A percentile compares a stretch with the other conserved stretches of the same genome.
These are phyloP conservation scores for Eupsilia transversa DNA, from an alignment of 2,888 invertebrate species.

Conservation along the genomic window DNA sequence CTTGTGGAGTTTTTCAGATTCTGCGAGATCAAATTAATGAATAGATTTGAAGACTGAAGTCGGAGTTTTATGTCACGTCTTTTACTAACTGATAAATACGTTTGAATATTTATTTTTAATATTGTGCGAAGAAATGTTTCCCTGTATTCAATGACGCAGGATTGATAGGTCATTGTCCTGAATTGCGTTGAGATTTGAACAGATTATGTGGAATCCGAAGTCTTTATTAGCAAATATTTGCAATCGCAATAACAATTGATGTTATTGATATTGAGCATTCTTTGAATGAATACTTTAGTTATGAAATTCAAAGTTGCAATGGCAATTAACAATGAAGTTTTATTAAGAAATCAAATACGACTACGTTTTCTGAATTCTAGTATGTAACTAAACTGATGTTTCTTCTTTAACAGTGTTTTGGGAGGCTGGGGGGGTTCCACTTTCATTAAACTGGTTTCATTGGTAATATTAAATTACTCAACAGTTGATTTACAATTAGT, in stretches of 20 bases:
- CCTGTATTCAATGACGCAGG: neutral
- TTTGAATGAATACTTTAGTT: conserved; percentile 22
- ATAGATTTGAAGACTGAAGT: neutral
- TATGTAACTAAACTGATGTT: neutral
- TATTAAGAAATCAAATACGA: neutral
- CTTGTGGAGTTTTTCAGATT: neutral
- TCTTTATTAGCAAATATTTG: conserved; percentile 10
- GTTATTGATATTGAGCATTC: conserved; percentile 18
- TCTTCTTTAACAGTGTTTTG: too few species aligned
- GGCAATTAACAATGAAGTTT: neutral
- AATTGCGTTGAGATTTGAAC: conserved; percentile 4
- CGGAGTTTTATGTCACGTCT: neutral
- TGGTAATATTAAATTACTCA: neutral
- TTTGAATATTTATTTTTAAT: too few species aligned
- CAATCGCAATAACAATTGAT: conserved; percentile 13
- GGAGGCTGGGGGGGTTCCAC: too few species aligned
- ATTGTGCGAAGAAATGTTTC: neutral
- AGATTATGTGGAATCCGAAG: conserved; percentile 13
- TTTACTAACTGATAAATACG: neutral
- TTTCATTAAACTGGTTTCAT: neutral
- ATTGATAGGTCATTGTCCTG: neutral
- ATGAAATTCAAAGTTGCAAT: conserved; percentile 4
- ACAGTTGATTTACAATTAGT: neutral
- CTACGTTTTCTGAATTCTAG: neutral
- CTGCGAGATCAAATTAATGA: too few species aligned